Conservation (phyloP, 1,140 invertebrate genomes). For the Batillaria attramentaria region DNA sequence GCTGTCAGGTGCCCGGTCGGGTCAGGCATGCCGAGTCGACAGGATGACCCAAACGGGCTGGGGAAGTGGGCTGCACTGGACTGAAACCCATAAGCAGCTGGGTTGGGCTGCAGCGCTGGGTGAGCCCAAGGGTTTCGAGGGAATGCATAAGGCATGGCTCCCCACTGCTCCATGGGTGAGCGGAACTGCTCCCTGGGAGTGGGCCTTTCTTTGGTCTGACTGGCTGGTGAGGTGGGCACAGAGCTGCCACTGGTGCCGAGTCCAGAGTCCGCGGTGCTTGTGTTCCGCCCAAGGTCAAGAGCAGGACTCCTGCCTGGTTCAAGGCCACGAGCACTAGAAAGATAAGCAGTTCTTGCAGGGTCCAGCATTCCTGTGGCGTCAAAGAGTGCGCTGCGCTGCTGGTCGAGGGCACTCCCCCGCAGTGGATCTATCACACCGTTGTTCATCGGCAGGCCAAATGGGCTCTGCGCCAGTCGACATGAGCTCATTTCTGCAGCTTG, state of each 20-base stretch:
- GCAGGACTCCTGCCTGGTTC: slow-evolving; percentile 27
- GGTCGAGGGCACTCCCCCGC: slow-evolving; percentile 25
- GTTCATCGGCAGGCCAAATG: slow-evolving; percentile 21
- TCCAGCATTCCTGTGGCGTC: slow-evolving; percentile 24
- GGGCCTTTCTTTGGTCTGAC: slow-evolving; percentile 20
- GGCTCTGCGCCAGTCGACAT: slow-evolving; percentile 31
- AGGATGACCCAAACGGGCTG: slow-evolving; percentile 38
- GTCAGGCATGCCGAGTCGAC: slow-evolving; percentile 38
- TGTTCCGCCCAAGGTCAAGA: slow-evolving; percentile 25
- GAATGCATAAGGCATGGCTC: slow-evolving; percentile 37
- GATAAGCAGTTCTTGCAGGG: not conserved
- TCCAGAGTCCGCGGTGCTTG: slow-evolving; percentile 26
- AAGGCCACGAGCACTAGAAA: not conserved
- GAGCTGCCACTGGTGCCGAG: slow-evolving; percentile 1
- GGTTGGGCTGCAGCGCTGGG: slow-evolving; percentile 23
- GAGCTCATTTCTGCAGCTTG: slow-evolving; percentile 35
- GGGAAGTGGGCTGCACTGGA: slow-evolving; percentile 13
- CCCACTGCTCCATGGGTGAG: slow-evolving; percentile 36
- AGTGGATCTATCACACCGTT: slow-evolving; percentile 35
- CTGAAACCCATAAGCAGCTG: slow-evolving; percentile 39
- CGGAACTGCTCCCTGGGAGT: slow-evolving; percentile 26
- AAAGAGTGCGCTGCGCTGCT: slow-evolving; percentile 20
- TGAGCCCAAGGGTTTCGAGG: slow-evolving; percentile 32
- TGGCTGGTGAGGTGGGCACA: slow-evolving; percentile 18
- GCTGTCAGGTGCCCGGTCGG: slow-evolving; percentile 19